Evolutionary conservation across 2,888 invertebrate species (phyloP), one percentile per base, ranked within the genome.

Genomic region (Aspidiotus destructor): DNA sequence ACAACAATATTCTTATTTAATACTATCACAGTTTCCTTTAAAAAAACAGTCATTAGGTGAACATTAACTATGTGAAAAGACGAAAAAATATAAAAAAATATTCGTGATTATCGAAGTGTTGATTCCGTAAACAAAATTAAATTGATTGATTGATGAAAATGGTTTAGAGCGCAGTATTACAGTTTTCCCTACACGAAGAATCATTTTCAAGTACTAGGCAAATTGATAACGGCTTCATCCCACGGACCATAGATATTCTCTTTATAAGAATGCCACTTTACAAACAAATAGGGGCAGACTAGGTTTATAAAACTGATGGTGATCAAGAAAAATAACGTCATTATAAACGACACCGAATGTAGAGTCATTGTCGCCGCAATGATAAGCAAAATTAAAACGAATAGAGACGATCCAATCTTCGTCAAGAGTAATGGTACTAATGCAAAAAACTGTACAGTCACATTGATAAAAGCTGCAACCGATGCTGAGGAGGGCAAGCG

Each of bases 391-490:
- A 83, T 75, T 6, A 83, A 75, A 72, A 86, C 79, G 40, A 83
- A 77, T 64, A 80, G 77, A 2, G 84, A 82, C 67, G 81, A 77
- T 75, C 85, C 82, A 74, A 86, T 77, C 74, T 81, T 81, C 73
- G 84, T 80, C 70, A 89, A 82, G 61, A 95, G 79, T 70, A 89
- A 85, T 0, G 97, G 97, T 75, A 90, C 88, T 6, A 97, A 77
- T 0, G 93, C 93, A 78, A 98, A 98, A 71, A 89, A 83, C 74
- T 90, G 84, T 0, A 94, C 89, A 0, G 96, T 88, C 70, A 92
- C 84, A 0, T 93, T 89, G n/a, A 98, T 81, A 28, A 97, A 79
- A 3, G 92, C 86, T 76, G 95, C 94, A 0, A 95, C 93, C 74
- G 95, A 89, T 72, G 86, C 85, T 0, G 92, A 86, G 0, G 89